phyloP scores from a whole-genome alignment of 2,113 vertebrate species.

The Nothocercus julius region DNA sequence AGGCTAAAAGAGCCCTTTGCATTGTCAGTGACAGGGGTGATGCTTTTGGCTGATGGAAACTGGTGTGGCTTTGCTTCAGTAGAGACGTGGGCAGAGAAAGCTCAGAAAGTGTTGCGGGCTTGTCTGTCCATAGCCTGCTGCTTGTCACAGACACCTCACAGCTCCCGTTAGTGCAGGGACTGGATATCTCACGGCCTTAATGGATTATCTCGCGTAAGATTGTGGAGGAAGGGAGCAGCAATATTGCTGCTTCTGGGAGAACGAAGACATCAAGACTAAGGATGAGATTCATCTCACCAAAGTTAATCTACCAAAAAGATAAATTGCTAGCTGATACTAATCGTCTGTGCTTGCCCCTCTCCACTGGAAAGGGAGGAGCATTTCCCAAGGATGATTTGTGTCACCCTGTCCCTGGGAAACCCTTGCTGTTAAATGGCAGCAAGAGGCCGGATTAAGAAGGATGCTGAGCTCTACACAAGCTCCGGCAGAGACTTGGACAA shows the following conservation, averaged over 20 bases:
- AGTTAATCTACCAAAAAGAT: slow-evolving; percentile 10
- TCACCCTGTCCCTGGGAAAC: background rate
- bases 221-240: background rate
- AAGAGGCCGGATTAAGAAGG: background rate
- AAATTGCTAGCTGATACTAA: background rate
- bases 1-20: background rate
- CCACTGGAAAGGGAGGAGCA: background rate
- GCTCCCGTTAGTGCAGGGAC: background rate
- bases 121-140: background rate
- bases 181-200: background rate
- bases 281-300: background rate
- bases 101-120: background rate
- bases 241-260: background rate
- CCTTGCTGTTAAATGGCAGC: background rate
- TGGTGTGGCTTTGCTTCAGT: background rate
- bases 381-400: background rate
- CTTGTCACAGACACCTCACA: background rate
- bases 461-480: background rate
- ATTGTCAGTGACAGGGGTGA: background rate
- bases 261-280: background rate
- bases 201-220: background rate
- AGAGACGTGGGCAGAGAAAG: background rate
- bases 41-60: background rate
- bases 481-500: background rate
- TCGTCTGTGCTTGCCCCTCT: background rate